A percentile compares a stretch with the other conserved stretches of the same genome.
Evolutionary conservation across 2,113 vertebrate genomes (phyloP).

Genomic region (Carollia perspicillata): DNA sequence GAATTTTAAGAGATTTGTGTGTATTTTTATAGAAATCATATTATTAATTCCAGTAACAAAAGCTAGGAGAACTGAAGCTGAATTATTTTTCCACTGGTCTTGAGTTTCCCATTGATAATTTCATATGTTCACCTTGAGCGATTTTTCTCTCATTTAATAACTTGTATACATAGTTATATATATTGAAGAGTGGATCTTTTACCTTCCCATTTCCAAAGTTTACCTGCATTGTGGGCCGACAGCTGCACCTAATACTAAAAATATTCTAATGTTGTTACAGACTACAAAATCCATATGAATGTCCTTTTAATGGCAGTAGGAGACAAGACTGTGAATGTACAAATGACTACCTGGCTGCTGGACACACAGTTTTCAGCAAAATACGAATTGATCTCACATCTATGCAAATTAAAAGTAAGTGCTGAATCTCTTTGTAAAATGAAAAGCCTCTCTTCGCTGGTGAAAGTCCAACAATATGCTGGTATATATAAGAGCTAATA

Average conservation of each 20-base stretch:
- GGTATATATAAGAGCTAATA: not conserved
- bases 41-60: not conserved
- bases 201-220: not conserved
- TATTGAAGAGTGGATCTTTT: not conserved
- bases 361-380: slow-evolving; percentile 92
- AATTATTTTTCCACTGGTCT: not conserved
- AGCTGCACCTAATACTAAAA: not conserved
- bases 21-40: slow-evolving; percentile 1
- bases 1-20: not conserved
- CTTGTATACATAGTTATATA: not conserved
- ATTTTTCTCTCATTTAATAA: slow-evolving; percentile 4
- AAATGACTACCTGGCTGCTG: slow-evolving; percentile 91
- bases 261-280: slow-evolving; percentile 75
- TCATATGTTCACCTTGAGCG: not conserved
- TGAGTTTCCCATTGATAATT: not conserved
- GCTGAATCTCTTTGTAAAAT: not conserved
- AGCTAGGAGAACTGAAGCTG: not conserved
- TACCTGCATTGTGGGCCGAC: not conserved
- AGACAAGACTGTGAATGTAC: slow-evolving; percentile 90
- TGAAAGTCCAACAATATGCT: not conserved
- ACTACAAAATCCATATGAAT: slow-evolving; percentile 93
- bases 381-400: slow-evolving; percentile 91
- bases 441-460: not conserved
- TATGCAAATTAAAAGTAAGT: slow-evolving; percentile 94
- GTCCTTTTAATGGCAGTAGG: slow-evolving; percentile 94